Percentiles rank a stretch among this genome's conserved stretches.
phyloP scores from a whole-genome alignment of 2,113 vertebrate genomes.

The Puffinus mauretanicus region DNA sequence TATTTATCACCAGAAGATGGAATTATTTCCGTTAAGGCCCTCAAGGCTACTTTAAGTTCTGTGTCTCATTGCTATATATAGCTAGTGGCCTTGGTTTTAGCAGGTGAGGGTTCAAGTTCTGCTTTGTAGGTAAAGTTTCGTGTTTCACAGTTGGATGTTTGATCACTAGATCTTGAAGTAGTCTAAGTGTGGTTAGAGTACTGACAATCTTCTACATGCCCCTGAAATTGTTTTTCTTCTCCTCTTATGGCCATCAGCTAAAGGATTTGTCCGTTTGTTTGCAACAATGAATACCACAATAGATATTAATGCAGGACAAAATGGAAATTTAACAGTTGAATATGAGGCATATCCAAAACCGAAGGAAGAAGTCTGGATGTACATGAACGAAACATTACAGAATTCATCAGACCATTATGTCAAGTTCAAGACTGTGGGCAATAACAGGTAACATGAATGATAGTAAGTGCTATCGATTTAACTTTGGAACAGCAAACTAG shows the following conservation, averaged over 20 bases:
- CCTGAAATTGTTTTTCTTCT: conserved; percentile 30
- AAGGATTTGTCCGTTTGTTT: conserved; percentile 85
- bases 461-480: neutral
- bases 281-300: conserved; percentile 79
- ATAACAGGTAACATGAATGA: conserved; percentile 80
- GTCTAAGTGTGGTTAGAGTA: neutral
- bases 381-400: conserved; percentile 78
- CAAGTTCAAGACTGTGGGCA: conserved; percentile 75
- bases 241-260: conserved; percentile 72
- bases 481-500: neutral
- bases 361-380: conserved; percentile 81
- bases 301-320: conserved; percentile 88
- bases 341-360: conserved; percentile 90
- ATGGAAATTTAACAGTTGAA: conserved; percentile 80
- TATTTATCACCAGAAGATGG: neutral
- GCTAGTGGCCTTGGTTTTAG: neutral
- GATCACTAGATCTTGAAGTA: neutral
- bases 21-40: neutral
- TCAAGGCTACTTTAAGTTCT: neutral
- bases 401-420: conserved; percentile 90
- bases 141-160: neutral
- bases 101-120: conserved; percentile 19
- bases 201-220: neutral
- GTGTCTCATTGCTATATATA: neutral
- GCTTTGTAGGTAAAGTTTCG: conserved; percentile 3